Base-by-base conservation (phyloP, 2,113 vertebrate genomes). In the Carettochelys insculpta region DNA sequence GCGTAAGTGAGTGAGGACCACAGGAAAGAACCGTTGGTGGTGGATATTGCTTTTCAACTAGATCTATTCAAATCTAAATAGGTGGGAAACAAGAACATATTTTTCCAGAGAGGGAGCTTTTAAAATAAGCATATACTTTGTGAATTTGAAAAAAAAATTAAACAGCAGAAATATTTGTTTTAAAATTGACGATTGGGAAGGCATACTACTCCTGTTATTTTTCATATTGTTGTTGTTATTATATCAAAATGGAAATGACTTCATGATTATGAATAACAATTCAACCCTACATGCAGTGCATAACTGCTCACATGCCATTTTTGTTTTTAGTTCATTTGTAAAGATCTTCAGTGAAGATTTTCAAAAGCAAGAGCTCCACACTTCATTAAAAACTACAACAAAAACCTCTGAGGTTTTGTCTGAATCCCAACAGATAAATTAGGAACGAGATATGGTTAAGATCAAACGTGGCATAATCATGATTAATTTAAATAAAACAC, bases 101-200 rank as follows among this genome's bases (percentile, higher is more conserved):
- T 68, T 68, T n/a, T 38, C 34, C 61, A 50, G 80, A 29, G 14
- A 92, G 88, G 85, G 34, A 58, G 43, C 89, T 84, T 88, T 95
- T 92, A 76, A 78, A 76, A 90, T 88, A 85, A 83, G 50, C 7
- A 34, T 38, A 3, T 24, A n/a, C 48, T 82, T 92, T 2, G n/a
- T 82, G 90, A 80, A 56, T 88, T n/a, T 52, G 31, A 45, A 51
- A 0, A 56, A 56, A 0, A 86, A 80, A 83, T 51, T 25, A 52
- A 87, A 89, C 34, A 17, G 1, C 16, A 79, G 5, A 82, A 54
- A 82, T 24, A 22, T 4, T 93, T 94, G 1, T 86, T 86, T 80
- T 53, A 86, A 75, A 19, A 84, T 81, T 34, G 51, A 14, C 31
- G 7, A 27, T 56, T 17, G 56, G 68, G 24, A 8, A 83, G 38